phyloP scores from a whole-genome alignment of 1,140 invertebrate genomes.

The Drosophila bipectinata region DNA sequence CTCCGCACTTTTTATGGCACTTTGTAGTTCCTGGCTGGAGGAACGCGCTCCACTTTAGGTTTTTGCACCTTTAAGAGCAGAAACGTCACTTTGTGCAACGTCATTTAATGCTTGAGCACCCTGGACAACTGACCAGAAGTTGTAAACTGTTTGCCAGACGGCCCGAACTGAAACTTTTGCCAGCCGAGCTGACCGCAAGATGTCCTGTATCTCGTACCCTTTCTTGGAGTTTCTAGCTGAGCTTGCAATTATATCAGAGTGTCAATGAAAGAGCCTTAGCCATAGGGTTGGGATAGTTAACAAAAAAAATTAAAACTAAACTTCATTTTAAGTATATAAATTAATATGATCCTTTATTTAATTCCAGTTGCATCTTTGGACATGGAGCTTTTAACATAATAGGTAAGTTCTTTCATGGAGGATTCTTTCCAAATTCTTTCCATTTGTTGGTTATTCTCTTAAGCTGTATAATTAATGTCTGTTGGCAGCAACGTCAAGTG shows the following conservation, averaged over 20 bases:
- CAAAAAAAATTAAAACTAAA: too few species aligned
- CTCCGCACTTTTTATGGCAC: constrained; percentile 27
- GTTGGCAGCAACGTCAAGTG: constrained; percentile 39
- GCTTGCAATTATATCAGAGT: constrained; percentile 68
- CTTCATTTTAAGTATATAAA: too few species aligned
- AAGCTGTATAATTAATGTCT: constrained; percentile 41
- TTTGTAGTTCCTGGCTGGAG: constrained; percentile 23
- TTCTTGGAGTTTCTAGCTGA: neutral
- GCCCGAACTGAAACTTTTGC: constrained; percentile 31
- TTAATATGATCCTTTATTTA: neutral
- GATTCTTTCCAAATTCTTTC: neutral
- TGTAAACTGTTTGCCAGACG: constrained; percentile 50
- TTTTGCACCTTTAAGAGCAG: constrained; percentile 53
- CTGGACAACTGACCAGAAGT: constrained; percentile 51
- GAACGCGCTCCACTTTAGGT: constrained; percentile 56
- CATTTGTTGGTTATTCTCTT: constrained; percentile 44
- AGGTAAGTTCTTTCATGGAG: constrained; percentile 7
- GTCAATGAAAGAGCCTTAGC: constrained; percentile 64
- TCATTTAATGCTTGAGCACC: constrained; percentile 57
- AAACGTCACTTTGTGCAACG: constrained; percentile 52
- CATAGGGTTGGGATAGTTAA: too few species aligned
- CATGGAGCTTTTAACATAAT: constrained; percentile 7
- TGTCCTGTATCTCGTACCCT: neutral
- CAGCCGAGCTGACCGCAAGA: constrained; percentile 32
- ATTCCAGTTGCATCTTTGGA: constrained; percentile 9